Evolutionary conservation across 1,140 invertebrate species (phyloP).

Genomic region (Bactericera cockerelli): DNA sequence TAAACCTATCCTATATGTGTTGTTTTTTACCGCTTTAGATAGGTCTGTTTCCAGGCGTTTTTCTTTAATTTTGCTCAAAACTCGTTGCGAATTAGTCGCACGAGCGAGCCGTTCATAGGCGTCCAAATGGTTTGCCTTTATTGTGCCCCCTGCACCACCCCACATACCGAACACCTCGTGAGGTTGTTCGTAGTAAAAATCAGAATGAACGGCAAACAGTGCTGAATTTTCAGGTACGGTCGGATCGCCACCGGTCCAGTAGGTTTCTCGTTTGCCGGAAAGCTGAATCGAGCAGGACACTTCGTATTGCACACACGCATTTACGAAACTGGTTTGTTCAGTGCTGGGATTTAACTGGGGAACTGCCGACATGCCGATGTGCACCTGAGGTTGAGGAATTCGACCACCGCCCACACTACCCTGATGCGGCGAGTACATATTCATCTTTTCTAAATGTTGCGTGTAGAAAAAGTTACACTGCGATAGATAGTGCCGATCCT

Average conservation of each 20-base stretch:
- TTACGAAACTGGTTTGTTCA: not conserved
- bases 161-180: not conserved
- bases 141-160: not conserved
- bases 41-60: not conserved
- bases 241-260: not conserved
- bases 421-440: not conserved
- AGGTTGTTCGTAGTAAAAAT: not conserved
- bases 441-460: not conserved
- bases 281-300: not conserved
- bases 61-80: not conserved
- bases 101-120: not conserved
- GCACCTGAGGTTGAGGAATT: conserved; percentile 8
- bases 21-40: not conserved
- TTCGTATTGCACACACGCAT: conserved; percentile 3
- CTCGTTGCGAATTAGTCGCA: not conserved
- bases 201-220: not conserved
- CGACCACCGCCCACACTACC: not conserved
- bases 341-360: conserved; percentile 6
- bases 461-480: not conserved
- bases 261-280: not conserved
- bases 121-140: not conserved
- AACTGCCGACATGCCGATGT: conserved; percentile 9
- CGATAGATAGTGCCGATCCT: not conserved
- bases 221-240: not conserved
- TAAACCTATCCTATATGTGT: too few species aligned